Evolutionary conservation across 2,797 vertebrate species (phyloP).

Genomic region (Sebastes itinus): DNA sequence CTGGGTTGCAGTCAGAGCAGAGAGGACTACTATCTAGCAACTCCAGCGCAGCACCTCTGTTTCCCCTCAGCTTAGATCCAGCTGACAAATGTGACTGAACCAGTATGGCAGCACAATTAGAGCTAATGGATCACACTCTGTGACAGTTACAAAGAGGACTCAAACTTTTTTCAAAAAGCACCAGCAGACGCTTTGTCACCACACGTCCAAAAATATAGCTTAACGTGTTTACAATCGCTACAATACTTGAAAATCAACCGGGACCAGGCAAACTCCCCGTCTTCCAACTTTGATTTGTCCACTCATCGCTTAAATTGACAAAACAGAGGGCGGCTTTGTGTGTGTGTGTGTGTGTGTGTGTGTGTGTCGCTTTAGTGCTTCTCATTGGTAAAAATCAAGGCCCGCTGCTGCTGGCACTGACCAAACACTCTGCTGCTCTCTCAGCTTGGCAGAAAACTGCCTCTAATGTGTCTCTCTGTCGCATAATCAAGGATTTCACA

Average conservation of each 20-base stretch:
- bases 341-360: conserved; percentile 27
- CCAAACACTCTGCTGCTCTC: conserved; percentile 72
- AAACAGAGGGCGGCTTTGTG: conserved; percentile 60
- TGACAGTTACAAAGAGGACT: conserved; percentile 40
- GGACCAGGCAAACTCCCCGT: conserved; percentile 21
- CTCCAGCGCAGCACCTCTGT: conserved; percentile 60
- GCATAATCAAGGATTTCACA: conserved; percentile 87
- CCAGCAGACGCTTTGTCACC: conserved; percentile 27
- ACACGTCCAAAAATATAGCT: conserved; percentile 14
- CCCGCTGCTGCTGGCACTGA: conserved; percentile 71
- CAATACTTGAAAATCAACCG: conserved; percentile 43
- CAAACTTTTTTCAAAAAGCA: conserved; percentile 62
- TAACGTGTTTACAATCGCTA: conserved; percentile 23
- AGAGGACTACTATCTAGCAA: conserved; percentile 62
- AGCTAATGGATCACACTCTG: conserved; percentile 62
- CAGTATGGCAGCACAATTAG: conserved; percentile 71
- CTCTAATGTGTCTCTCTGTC: conserved; percentile 86
- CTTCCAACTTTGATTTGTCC: conserved; percentile 56
- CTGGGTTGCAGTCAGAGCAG: conserved; percentile 68
- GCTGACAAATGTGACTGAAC: conserved; percentile 73
- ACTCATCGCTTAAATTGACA: conserved; percentile 64
- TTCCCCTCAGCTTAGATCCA: conserved; percentile 61
- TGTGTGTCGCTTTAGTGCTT: conserved; percentile 36
- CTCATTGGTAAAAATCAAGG: conserved; percentile 64
- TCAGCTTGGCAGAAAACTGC: conserved; percentile 78